Evolutionary conservation across 2,797 vertebrate genomes (phyloP), one percentile per base, ranked within the genome.

Genomic region (Neopelma chrysocephalum): DNA sequence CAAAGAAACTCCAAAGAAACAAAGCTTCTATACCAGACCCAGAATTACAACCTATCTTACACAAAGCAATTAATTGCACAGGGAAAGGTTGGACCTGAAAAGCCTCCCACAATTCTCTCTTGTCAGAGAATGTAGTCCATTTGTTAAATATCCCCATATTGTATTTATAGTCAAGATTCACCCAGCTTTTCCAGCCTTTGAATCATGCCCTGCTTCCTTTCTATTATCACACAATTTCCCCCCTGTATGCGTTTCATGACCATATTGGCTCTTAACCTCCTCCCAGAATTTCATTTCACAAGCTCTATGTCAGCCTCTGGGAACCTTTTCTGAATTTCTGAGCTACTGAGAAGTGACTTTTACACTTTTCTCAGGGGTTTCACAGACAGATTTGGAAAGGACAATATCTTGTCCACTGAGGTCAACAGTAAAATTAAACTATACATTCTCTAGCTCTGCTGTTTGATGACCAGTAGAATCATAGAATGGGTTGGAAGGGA

Each of bases 261-360:
- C 57, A 81, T 20, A 48, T 26, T 65, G 53, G 62, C 40, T 68
- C n/a, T 84, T 53, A 93, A 84, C 22, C 50, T 75, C 32, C 54
- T n/a, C 57, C 32, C 6, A 12, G 62, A 91, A 75, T 81, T 66
- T 48, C 12, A 73, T 82, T 94, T 92, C 66, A 82, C 19, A 57
- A 83, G 57, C 14, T 26, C 23, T 45, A 62, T 71, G 60, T 68
- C 61, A 78, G 25, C 53, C n/a, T 81, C 62, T 64, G 61, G 53
- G 34, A 93, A 81, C 56, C 23, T 71, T 65, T 81, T 77, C 77
- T 80, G 48, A 82, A 70, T 82, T 93, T 73, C 69, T 73, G 34
- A 60, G n/a, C 45, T 89, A 79, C 38, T 64, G 32, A 60, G 51
- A 87, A 93, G 18, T 76, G 34, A 82, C 42, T 79, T 54, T 56